Evolutionary conservation across 2,888 invertebrate species (phyloP).

Genomic region (Megastigmus dorsalis): DNA sequence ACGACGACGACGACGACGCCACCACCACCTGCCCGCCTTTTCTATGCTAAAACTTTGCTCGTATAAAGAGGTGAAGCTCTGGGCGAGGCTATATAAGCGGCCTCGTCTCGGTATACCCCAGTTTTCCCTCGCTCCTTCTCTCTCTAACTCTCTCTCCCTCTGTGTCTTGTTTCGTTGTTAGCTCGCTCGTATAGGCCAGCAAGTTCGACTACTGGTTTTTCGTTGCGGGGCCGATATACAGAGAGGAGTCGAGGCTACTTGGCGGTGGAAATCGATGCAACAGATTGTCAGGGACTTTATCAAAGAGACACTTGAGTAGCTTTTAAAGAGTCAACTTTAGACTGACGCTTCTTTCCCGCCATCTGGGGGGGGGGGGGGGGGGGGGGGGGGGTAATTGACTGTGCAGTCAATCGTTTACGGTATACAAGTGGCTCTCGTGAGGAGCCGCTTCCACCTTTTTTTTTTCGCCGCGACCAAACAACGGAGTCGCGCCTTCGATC

Average conservation of each 20-base stretch:
- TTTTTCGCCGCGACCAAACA: too few species aligned
- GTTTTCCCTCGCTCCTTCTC: background rate
- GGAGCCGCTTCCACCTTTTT: too few species aligned
- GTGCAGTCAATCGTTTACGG: too few species aligned
- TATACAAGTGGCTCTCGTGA: too few species aligned
- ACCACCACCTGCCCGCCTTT: conserved; percentile 23
- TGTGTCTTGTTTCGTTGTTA: conserved; percentile 6
- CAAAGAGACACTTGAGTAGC: conserved; percentile 25
- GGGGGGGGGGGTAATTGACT: background rate
- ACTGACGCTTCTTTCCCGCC: too few species aligned
- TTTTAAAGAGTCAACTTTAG: conserved; percentile 6
- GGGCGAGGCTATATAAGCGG: background rate
- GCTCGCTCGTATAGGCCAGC: background rate
- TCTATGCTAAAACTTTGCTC: conserved; percentile 37
- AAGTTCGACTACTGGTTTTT: too few species aligned
- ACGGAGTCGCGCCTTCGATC: too few species aligned
- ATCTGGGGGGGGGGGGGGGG: too few species aligned
- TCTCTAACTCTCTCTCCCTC: background rate
- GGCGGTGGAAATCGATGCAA: conserved; percentile 30
- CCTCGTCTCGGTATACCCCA: too few species aligned
- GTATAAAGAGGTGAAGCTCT: conserved; percentile 22
- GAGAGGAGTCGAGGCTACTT: background rate
- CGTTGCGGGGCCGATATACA: too few species aligned
- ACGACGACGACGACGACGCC: background rate
- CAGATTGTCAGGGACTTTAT: conserved; percentile 25